Percentiles rank a stretch among this genome's conserved stretches.
Evolutionary conservation across 2,797 vertebrate species (phyloP).

Genomic region (Orestias chungarensis): DNA sequence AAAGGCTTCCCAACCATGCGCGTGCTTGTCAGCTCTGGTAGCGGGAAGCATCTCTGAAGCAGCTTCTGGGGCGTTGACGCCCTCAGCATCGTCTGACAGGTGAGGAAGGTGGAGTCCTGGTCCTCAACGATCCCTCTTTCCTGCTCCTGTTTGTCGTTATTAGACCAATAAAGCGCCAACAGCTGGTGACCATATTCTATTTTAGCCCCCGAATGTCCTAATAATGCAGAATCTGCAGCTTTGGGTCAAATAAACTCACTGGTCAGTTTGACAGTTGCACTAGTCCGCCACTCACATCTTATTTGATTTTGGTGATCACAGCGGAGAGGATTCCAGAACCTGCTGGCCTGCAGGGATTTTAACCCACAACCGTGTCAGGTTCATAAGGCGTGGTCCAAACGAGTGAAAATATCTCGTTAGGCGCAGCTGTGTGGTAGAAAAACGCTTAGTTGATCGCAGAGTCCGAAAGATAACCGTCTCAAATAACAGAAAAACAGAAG

Average conservation of each 20-base stretch:
- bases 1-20: conserved; percentile 33
- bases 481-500: too few species aligned
- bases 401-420: background rate
- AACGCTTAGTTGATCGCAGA: too few species aligned
- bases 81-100: conserved; percentile 29
- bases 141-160: background rate
- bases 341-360: background rate
- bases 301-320: too few species aligned
- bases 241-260: background rate
- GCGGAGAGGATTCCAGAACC: background rate
- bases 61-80: background rate
- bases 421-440: too few species aligned
- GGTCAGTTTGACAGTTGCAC: too few species aligned
- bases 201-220: background rate
- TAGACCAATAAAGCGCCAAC: background rate
- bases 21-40: background rate
- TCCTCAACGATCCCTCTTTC: background rate
- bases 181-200: background rate
- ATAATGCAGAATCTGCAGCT: background rate
- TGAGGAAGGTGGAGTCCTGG: conserved; percentile 9
- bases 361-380: background rate
- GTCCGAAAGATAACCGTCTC: too few species aligned
- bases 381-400: too few species aligned
- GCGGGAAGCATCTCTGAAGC: background rate
- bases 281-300: too few species aligned